A percentile compares a stretch with the other conserved stretches of the same genome.
Evolutionary conservation across 2,113 vertebrate species (phyloP).

Genomic region (Pundamilia nyererei): DNA sequence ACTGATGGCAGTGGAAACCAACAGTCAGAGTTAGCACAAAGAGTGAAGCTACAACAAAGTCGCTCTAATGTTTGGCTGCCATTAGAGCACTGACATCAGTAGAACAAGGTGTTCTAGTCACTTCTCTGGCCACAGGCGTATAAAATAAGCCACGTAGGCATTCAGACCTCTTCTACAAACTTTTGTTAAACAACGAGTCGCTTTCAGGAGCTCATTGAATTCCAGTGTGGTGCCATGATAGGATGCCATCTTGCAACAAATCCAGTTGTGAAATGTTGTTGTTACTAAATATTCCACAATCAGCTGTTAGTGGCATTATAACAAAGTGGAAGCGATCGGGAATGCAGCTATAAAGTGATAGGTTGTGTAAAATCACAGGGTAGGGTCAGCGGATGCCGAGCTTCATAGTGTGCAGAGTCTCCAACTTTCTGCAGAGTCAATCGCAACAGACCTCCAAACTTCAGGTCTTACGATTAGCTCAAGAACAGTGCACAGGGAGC

Average conservation of each 20-base stretch:
- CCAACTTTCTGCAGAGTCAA: not conserved
- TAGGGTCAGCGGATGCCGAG: not conserved
- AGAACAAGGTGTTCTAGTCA: not conserved
- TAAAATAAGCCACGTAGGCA: not conserved
- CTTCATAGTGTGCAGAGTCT: not conserved
- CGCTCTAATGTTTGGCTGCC: not conserved
- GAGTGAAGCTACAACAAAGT: not conserved
- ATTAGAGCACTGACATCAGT: not conserved
- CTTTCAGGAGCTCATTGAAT: not conserved
- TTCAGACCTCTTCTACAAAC: not conserved
- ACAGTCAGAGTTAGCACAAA: not conserved
- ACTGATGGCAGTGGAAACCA: conserved; percentile 24
- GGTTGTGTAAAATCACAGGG: not conserved
- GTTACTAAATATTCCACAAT: not conserved
- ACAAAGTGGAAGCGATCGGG: not conserved
- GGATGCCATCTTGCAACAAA: not conserved
- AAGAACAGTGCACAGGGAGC: not conserved
- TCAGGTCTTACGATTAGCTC: not conserved
- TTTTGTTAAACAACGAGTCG: not conserved
- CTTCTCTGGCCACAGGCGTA: not conserved
- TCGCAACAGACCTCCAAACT: not conserved
- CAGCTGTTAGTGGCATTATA: not conserved
- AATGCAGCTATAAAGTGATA: not conserved
- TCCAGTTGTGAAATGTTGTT: not conserved
- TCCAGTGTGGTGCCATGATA: not conserved